These are phyloP conservation scores for Trogon surrucura DNA, from an alignment of 2,113 vertebrate genomes.

Conservation along the genomic window DNA sequence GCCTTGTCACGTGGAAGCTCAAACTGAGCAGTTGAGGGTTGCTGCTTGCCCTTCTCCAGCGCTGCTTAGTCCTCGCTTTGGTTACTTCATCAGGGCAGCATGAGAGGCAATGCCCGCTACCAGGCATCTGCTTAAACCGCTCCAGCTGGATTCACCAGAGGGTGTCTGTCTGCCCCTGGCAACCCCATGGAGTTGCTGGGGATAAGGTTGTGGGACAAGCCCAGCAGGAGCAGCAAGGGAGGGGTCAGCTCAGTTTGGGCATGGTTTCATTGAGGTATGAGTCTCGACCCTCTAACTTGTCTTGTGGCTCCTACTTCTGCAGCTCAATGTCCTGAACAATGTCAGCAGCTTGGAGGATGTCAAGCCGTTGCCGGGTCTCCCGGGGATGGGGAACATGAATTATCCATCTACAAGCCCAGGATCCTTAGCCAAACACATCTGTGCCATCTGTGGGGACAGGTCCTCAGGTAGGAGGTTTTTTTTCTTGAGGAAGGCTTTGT, in stretches of 20 bases:
- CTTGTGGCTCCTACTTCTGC: not conserved
- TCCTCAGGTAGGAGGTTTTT: conserved; percentile 86
- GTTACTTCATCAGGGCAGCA: not conserved
- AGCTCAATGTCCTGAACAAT: conserved; percentile 89
- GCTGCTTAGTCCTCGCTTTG: not conserved
- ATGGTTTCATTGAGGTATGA: not conserved
- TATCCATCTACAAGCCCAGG: conserved; percentile 90
- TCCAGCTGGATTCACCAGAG: conserved; percentile 14
- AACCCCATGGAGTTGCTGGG: not conserved
- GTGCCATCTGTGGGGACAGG: conserved; percentile 95
- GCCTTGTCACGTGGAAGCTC: not conserved
- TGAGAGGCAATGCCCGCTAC: not conserved
- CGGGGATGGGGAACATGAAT: conserved; percentile 83
- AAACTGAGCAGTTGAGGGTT: conserved; percentile 15
- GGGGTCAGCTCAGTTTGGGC: not conserved
- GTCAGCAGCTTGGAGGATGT: conserved; percentile 89
- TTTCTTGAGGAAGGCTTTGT: not conserved
- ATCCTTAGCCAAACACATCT: conserved; percentile 94
- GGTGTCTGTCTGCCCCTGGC: not conserved
- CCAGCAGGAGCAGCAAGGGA: not conserved
- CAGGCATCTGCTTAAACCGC: not conserved
- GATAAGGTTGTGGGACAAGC: not conserved
- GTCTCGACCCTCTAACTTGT: not conserved
- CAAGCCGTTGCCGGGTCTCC: conserved; percentile 89
- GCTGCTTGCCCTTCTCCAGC: not conserved